These are phyloP conservation scores for Pseudopodoces humilis DNA, from an alignment of 2,113 vertebrate species.

Conservation along the genomic window DNA sequence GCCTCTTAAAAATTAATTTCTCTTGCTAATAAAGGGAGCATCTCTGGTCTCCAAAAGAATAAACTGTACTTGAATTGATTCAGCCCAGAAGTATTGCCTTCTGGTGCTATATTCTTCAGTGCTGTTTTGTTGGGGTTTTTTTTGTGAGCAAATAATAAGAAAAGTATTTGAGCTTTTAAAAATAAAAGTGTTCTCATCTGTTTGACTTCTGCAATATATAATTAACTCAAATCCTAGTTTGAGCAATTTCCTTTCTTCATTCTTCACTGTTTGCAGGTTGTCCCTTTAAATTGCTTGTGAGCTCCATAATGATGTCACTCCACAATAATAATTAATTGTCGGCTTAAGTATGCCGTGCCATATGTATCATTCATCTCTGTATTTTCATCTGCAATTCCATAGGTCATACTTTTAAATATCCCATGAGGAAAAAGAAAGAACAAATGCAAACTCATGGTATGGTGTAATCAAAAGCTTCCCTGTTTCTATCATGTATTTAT, in stretches of 20 bases:
- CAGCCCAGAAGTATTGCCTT: not conserved
- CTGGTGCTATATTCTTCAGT: not conserved
- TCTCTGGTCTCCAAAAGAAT: not conserved
- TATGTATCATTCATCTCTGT: not conserved
- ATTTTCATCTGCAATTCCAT: not conserved
- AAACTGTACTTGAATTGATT: not conserved
- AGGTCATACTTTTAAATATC: not conserved
- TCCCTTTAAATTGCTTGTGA: not conserved
- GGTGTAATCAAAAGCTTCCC: not conserved
- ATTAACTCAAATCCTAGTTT: not conserved
- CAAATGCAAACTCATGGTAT: not conserved
- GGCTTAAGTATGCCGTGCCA: not conserved
- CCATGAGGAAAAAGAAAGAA: not conserved
- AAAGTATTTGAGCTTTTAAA: not conserved
- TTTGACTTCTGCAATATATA: not conserved
- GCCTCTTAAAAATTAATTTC: constrained; percentile 13
- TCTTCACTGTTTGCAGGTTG: not conserved
- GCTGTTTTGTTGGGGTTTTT: not conserved
- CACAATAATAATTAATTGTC: not conserved
- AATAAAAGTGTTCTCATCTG: not conserved
- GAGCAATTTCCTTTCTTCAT: not conserved
- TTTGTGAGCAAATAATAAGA: not conserved
- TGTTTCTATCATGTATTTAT: not conserved
- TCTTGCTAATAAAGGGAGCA: not conserved
- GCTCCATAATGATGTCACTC: not conserved